Evolutionary conservation across 2,888 invertebrate species (phyloP).

Genomic region (Drosophila emarginata): DNA sequence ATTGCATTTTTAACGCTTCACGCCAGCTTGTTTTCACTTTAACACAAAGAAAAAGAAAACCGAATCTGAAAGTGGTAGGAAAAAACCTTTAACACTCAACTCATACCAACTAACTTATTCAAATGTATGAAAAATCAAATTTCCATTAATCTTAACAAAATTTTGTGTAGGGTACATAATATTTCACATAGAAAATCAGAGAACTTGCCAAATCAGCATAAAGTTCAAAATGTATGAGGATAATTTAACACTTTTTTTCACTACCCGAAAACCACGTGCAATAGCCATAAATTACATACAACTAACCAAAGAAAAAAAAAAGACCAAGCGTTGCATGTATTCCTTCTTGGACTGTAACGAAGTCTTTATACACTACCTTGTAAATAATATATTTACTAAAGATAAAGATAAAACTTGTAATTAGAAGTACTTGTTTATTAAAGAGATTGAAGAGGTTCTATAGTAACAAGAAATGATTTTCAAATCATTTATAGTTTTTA

Average conservation of each 20-base stretch:
- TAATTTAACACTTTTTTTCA: slow-evolving; percentile 38
- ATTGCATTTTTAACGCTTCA: slow-evolving; percentile 75
- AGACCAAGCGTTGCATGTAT: not conserved
- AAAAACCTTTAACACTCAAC: not conserved
- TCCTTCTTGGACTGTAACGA: no score
- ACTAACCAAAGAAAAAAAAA: not conserved
- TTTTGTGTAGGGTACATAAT: slow-evolving; percentile 1
- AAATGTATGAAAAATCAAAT: slow-evolving; percentile 1
- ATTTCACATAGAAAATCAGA: slow-evolving; percentile 2
- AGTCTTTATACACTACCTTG: not conserved
- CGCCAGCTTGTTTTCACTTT: slow-evolving; percentile 37
- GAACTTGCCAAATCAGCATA: slow-evolving; percentile 31
- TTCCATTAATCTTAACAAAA: not conserved
- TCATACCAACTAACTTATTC: not conserved
- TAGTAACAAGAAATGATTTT: no score
- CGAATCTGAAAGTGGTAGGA: not conserved
- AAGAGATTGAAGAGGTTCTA: no score
- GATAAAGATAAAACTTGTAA: no score
- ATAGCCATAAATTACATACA: slow-evolving; percentile 1
- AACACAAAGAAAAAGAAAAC: slow-evolving; percentile 2
- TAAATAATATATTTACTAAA: no score
- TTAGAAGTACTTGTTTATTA: no score
- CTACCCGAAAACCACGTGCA: slow-evolving; percentile 2
- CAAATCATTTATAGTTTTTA: no score
- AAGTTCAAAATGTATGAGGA: slow-evolving; percentile 28